Percentiles rank a stretch among this genome's conserved stretches.
Conservation (phyloP, 2,113 vertebrate species). For the Poecilia latipinna region DNA sequence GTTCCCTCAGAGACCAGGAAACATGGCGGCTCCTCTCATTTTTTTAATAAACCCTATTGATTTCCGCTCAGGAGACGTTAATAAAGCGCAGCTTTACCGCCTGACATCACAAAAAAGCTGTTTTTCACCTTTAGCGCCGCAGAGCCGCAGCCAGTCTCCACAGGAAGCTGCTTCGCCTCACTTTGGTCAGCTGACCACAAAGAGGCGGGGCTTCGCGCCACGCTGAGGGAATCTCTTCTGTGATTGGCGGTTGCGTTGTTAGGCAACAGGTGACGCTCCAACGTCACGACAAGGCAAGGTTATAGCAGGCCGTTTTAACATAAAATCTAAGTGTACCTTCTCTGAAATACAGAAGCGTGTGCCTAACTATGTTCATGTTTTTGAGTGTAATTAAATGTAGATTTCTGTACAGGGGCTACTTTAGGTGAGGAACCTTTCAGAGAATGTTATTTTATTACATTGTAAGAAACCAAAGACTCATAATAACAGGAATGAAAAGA, state of each 20-base stretch:
- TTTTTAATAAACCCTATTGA: background rate
- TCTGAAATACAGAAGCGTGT: no score
- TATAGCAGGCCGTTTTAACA: no score
- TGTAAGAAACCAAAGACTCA: background rate
- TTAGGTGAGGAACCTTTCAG: no score
- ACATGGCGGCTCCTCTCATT: background rate
- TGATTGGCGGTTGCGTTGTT: constrained; percentile 10
- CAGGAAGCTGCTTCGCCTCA: background rate
- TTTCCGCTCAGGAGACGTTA: fast-evolving
- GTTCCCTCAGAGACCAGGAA: background rate
- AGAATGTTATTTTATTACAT: background rate
- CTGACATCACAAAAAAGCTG: background rate
- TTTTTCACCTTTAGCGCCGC: background rate
- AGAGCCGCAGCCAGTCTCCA: background rate
- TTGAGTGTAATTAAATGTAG: no score
- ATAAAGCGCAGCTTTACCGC: fast-evolving
- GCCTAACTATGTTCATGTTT: no score
- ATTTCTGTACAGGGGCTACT: no score
- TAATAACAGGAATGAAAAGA: background rate
- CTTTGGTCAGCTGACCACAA: constrained; percentile 35
- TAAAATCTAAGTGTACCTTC: no score
- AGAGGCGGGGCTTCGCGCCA: background rate
- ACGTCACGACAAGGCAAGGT: background rate
- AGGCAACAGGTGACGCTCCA: background rate
- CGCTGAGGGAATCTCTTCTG: background rate